phyloP scores from a whole-genome alignment of 2,113 vertebrate genomes.

The Abramis brama region DNA sequence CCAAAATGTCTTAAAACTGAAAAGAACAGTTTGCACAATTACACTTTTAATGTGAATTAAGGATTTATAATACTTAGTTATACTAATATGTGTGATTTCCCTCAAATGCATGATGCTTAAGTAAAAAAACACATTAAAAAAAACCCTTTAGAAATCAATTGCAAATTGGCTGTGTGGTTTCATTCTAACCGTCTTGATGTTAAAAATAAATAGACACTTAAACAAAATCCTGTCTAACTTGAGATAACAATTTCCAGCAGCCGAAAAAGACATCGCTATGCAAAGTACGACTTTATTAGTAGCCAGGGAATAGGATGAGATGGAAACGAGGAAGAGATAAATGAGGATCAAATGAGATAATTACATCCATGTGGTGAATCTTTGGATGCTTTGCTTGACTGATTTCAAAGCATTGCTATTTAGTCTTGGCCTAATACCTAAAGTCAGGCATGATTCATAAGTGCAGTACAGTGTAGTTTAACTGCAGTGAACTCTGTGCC shows the following conservation, averaged over 20 bases:
- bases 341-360: slow-evolving; percentile 47
- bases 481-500: slow-evolving; percentile 44
- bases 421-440: slow-evolving; percentile 44
- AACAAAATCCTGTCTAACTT: neutral
- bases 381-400: slow-evolving; percentile 32
- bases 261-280: slow-evolving; percentile 30
- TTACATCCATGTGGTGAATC: slow-evolving; percentile 52
- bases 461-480: slow-evolving; percentile 5
- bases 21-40: slow-evolving; percentile 12
- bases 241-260: slow-evolving; percentile 38
- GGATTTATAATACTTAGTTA: neutral
- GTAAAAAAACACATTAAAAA: neutral
- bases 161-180: neutral
- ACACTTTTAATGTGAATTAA: slow-evolving; percentile 1
- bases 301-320: slow-evolving; percentile 24
- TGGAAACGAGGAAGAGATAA: slow-evolving; percentile 44
- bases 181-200: neutral
- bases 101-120: slow-evolving; percentile 2
- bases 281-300: slow-evolving; percentile 24
- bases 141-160: slow-evolving; percentile 7
- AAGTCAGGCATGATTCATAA: slow-evolving; percentile 37
- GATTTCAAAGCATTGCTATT: slow-evolving; percentile 25
- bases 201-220: slow-evolving; percentile 25
- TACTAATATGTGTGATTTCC: slow-evolving; percentile 10
- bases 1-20: neutral